Percentiles rank a stretch among this genome's conserved stretches.
Evolutionary conservation across 2,797 vertebrate species (phyloP).

Genomic region (Numenius phaeopus): DNA sequence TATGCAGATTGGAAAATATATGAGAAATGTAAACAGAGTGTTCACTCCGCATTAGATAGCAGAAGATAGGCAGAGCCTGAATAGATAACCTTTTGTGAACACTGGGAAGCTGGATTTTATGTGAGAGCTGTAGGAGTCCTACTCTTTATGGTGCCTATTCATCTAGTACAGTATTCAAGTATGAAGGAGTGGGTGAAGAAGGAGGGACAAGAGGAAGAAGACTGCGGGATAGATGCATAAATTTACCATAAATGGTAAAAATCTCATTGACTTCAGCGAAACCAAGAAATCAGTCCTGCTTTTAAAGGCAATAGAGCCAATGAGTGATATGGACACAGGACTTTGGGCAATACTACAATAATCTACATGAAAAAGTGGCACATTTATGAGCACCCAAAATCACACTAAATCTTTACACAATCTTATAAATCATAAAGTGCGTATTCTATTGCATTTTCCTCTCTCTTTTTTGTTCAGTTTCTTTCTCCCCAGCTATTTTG

Average conservation of each 20-base stretch:
- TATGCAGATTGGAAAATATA: constrained; percentile 71
- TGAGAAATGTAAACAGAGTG: constrained; percentile 72
- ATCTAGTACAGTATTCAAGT: constrained; percentile 44
- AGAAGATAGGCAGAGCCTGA: constrained; percentile 69
- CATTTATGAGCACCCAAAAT: constrained; percentile 43
- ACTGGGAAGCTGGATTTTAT: constrained; percentile 77
- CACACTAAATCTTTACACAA: not conserved
- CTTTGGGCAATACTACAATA: not conserved
- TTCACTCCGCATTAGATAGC: constrained; percentile 75
- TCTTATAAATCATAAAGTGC: not conserved
- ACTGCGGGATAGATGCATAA: not conserved
- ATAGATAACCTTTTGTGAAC: constrained; percentile 71
- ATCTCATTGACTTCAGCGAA: constrained; percentile 6
- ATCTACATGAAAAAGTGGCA: constrained; percentile 45
- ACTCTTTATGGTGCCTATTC: constrained; percentile 72
- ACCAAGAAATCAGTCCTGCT: constrained; percentile 45
- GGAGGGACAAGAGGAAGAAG: constrained; percentile 12
- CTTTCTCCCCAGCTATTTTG: constrained; percentile 29
- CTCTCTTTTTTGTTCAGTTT: not conserved
- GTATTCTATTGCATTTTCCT: constrained; percentile 28
- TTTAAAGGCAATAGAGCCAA: constrained; percentile 63
- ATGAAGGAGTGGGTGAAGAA: not conserved
- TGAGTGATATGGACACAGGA: constrained; percentile 16
- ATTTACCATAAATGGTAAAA: constrained; percentile 55
- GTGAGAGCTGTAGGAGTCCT: constrained; percentile 51